phyloP scores from a whole-genome alignment of 2,797 vertebrate species.

The Danionella dracula region DNA sequence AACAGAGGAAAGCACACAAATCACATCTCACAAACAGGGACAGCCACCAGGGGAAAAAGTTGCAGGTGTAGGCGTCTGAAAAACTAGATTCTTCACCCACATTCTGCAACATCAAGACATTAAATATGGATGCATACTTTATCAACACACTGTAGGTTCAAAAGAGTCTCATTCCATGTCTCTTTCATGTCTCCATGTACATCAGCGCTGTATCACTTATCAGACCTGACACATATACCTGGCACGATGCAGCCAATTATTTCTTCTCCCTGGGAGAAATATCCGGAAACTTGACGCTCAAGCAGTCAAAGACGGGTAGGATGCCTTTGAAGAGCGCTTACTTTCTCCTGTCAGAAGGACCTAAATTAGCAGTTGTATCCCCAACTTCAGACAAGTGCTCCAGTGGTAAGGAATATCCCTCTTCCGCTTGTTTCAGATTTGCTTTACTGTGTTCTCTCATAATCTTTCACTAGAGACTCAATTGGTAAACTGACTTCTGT shows the following conservation, averaged over 20 bases:
- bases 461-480: background rate
- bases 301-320: slow-evolving; percentile 57
- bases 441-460: slow-evolving; percentile 20
- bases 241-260: slow-evolving; percentile 66
- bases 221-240: slow-evolving; percentile 53
- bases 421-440: slow-evolving; percentile 20
- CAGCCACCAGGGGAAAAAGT: slow-evolving; percentile 27
- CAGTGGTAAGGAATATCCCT: slow-evolving; percentile 11
- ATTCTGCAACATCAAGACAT: slow-evolving; percentile 10
- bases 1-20: slow-evolving; percentile 40
- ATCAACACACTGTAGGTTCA: slow-evolving; percentile 27
- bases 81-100: slow-evolving; percentile 16
- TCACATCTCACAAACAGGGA: slow-evolving; percentile 39
- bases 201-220: slow-evolving; percentile 43
- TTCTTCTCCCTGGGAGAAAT: slow-evolving; percentile 48
- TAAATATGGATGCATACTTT: slow-evolving; percentile 31
- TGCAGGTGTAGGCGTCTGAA: slow-evolving; percentile 19
- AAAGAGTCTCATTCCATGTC: slow-evolving; percentile 38
- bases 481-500: background rate
- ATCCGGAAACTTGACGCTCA: slow-evolving; percentile 57
- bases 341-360: slow-evolving; percentile 24
- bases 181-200: slow-evolving; percentile 39
- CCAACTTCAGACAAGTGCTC: slow-evolving; percentile 32
- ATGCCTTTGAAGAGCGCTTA: slow-evolving; percentile 57
- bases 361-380: slow-evolving; percentile 38